Percentiles rank a stretch among this genome's conserved stretches.
phyloP scores from a whole-genome alignment of 2,113 vertebrate genomes.

The Lepidothrix coronata region DNA sequence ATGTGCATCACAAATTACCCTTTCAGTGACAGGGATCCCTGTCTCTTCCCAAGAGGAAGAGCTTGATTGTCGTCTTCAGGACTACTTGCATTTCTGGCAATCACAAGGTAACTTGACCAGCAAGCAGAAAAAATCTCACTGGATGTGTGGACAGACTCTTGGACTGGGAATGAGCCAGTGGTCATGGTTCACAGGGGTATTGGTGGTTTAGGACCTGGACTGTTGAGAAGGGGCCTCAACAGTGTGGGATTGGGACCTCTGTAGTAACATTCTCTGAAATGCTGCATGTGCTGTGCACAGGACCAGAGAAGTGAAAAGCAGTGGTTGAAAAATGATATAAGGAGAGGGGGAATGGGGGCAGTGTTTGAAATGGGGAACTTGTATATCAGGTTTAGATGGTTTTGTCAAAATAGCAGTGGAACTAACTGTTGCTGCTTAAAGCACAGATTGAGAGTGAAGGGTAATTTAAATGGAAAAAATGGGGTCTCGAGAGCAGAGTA shows the following conservation, averaged over 20 bases:
- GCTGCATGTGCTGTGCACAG: background rate
- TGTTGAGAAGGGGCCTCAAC: accelerated
- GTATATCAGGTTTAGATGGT: background rate
- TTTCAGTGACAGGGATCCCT: accelerated
- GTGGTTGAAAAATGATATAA: accelerated
- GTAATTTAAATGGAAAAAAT: background rate
- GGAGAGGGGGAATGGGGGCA: background rate
- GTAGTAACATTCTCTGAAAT: background rate
- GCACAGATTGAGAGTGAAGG: background rate
- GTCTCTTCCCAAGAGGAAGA: background rate
- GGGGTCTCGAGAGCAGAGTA: background rate
- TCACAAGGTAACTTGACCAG: background rate
- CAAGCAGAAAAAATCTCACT: background rate
- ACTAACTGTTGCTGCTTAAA: background rate
- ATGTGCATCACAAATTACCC: background rate
- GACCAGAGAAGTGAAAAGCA: background rate
- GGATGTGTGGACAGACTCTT: background rate
- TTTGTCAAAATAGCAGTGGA: background rate
- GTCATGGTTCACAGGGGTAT: accelerated
- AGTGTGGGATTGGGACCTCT: accelerated
- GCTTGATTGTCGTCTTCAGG: background rate
- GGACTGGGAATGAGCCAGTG: background rate
- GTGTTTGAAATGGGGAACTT: background rate
- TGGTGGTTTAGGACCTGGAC: background rate
- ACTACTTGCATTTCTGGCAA: background rate